Evolutionary conservation across 2,113 vertebrate species (phyloP), one percentile per base, ranked within the genome.

Genomic region (Phoxinus phoxinus): DNA sequence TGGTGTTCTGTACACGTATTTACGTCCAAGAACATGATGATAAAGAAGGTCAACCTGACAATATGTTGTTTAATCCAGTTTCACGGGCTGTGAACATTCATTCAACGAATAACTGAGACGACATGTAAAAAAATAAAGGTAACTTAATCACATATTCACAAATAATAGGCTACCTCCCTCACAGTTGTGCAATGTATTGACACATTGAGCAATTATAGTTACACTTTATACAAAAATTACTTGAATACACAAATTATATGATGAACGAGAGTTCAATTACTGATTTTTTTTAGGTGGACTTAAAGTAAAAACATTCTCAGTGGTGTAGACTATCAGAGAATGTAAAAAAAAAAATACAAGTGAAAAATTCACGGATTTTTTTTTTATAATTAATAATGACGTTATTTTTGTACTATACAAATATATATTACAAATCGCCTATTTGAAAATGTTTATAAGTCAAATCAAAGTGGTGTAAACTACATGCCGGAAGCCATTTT

Each of bases 21-120:
- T 96, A 95, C 96, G 95, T 95, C 93, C 94, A 96, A 95, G 95
- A 95, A 94, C 94, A 41, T 27, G 30, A 71, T 27, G 81, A 72
- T 72, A 83, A 65, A 95, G 96, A 95, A 96, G 95, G 94, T 94
- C 95, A 95, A 95, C 96, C 95, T 94, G 93, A 94, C 95, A 95
- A 76, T 83, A 82, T 78, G 71, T 41, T 86, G 81, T 81, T 86
- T 48, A 23, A 75, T 37, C 61, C 27, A 75, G 72, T 81, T 83
- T 59, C 7, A 53, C 46, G 37, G 75, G 35, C 51, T 72, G 65
- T 27, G 69, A 82, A 53, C 44, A 41, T 76, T 63, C n/a, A 63
- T 58, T 63, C 21, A 63, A 41, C 19, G 65, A 51, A 84, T 83
- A 73, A 67, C n/a, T 21, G 67, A 48, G 76, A 44, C 8, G 17